Evolutionary conservation across 2,113 vertebrate genomes (phyloP).

Genomic region (Rhinolophus ferrumequinum): DNA sequence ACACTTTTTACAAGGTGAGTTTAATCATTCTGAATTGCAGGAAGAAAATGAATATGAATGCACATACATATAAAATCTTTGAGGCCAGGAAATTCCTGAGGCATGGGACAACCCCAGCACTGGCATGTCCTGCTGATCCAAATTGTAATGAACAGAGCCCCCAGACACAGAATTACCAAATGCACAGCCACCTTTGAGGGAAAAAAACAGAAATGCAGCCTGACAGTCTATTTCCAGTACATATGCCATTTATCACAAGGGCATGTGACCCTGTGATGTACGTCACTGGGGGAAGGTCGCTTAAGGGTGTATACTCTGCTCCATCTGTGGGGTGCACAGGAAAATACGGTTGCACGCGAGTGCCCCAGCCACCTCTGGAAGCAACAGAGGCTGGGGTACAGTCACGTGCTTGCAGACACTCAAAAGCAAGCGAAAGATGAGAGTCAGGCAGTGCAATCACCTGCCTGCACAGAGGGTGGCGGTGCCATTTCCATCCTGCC

Average conservation of each 20-base stretch:
- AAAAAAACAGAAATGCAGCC: background rate
- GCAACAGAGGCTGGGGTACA: background rate
- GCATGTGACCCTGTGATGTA: background rate
- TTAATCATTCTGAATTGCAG: background rate
- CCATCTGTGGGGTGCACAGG: background rate
- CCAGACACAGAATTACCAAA: background rate
- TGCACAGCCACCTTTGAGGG: too few species aligned
- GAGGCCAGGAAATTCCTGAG: background rate
- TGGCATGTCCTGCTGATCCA: background rate
- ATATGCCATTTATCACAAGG: background rate
- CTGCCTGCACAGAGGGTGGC: background rate
- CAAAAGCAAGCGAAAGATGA: background rate
- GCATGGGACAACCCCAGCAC: background rate
- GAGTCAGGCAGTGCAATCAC: background rate
- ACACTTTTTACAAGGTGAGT: background rate
- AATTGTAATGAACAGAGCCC: background rate
- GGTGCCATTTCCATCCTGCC: background rate
- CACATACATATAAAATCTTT: background rate
- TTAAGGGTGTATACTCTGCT: background rate
- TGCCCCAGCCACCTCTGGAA: constrained; percentile 46
- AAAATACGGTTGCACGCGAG: constrained; percentile 43
- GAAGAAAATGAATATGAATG: background rate
- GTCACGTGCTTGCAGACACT: background rate
- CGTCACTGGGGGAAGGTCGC: background rate
- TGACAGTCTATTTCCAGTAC: background rate